A percentile compares a stretch with the other conserved stretches of the same genome.
These are phyloP conservation scores for Erynnis tages DNA, from an alignment of 2,888 invertebrate species.

Conservation along the genomic window DNA sequence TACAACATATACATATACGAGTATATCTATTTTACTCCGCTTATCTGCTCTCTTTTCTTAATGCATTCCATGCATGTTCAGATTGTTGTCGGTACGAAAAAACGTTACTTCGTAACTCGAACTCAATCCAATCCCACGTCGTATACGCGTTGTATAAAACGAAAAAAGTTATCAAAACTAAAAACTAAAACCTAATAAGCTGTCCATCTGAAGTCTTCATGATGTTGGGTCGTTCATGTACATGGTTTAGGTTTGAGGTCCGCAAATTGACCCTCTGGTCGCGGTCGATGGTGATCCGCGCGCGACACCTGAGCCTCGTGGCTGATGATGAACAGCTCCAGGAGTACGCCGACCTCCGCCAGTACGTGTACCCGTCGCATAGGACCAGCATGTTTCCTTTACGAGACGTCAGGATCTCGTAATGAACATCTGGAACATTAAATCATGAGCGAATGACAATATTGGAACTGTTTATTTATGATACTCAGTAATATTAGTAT, in stretches of 20 bases:
- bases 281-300: slow-evolving; percentile 14
- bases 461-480: too few species aligned
- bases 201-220: slow-evolving; percentile 10
- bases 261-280: background rate
- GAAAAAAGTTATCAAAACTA: too few species aligned
- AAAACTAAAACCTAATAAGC: slow-evolving; percentile 7
- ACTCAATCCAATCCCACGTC: too few species aligned
- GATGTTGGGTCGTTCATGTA: slow-evolving; percentile 5
- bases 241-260: slow-evolving; percentile 1
- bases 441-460: background rate
- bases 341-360: slow-evolving; percentile 15
- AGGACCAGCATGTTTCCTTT: slow-evolving; percentile 27
- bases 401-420: slow-evolving; percentile 19
- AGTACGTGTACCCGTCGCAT: slow-evolving; percentile 30
- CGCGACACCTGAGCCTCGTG: slow-evolving; percentile 12
- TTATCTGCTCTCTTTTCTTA: too few species aligned
- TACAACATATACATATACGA: too few species aligned
- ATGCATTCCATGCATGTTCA: too few species aligned
- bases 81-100: too few species aligned
- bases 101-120: too few species aligned
- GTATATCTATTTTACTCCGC: too few species aligned
- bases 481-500: too few species aligned
- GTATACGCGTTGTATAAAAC: too few species aligned
- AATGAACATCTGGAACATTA: slow-evolving; percentile 10
- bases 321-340: slow-evolving; percentile 29